phyloP scores from a whole-genome alignment of 2,888 invertebrate genomes.

The Hermodice carunculata region DNA sequence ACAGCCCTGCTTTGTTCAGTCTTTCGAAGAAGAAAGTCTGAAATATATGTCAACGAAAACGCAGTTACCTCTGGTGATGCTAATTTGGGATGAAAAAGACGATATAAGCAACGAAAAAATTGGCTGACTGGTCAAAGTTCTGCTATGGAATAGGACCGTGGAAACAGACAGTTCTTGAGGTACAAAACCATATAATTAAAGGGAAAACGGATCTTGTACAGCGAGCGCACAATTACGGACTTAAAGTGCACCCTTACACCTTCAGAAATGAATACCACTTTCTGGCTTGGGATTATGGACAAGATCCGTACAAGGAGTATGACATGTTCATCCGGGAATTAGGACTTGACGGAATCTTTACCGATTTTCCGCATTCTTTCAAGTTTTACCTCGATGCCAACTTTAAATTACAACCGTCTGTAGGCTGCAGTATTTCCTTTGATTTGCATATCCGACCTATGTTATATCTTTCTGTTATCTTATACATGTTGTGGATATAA shows the following conservation, averaged over 20 bases:
- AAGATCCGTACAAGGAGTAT: conserved; percentile 38
- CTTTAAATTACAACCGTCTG: too few relatives aligned
- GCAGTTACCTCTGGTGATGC: too few relatives aligned
- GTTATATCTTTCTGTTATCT: too few relatives aligned
- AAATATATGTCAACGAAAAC: too few relatives aligned
- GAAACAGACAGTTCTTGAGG: conserved; percentile 13
- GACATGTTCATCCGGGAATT: conserved; percentile 27
- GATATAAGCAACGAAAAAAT: too few relatives aligned
- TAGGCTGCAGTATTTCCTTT: too few relatives aligned
- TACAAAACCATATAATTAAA: conserved; percentile 1
- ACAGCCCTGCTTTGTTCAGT: conserved; percentile 38
- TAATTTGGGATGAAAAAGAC: too few relatives aligned
- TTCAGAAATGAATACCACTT: conserved; percentile 38
- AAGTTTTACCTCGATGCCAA: conserved; percentile 17
- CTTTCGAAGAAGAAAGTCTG: conserved; percentile 30
- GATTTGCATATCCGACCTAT: too few relatives aligned
- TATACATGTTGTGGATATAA: too few relatives aligned
- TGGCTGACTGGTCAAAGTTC: too few relatives aligned
- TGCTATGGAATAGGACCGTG: conserved; percentile 33
- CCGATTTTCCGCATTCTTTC: conserved; percentile 42
- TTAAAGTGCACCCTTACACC: conserved; percentile 36
- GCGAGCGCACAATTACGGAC: conserved; percentile 10
- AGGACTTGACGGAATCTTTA: conserved; percentile 46
- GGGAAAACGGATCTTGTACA: conserved; percentile 23
- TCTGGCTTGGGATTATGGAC: conserved; percentile 36